These are phyloP conservation scores for Hirtodrosophila duncani DNA, from an alignment of 2,888 invertebrate species.

Conservation along the genomic window DNA sequence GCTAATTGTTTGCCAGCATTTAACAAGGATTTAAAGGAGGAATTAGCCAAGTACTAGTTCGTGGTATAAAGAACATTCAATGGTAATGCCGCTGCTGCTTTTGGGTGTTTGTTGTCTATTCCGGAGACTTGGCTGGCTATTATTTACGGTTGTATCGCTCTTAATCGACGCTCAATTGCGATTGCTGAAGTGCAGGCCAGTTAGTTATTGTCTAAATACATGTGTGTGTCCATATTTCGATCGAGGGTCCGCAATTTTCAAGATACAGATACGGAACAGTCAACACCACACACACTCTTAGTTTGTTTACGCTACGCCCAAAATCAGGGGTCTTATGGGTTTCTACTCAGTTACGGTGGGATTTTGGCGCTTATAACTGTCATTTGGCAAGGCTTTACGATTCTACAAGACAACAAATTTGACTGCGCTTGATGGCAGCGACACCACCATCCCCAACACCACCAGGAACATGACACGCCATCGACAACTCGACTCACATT, in stretches of 20 bases:
- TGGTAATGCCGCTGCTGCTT: slow-evolving; percentile 4
- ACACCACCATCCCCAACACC: no score
- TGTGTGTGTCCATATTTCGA: not conserved
- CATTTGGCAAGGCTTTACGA: no score
- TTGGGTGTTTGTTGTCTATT: slow-evolving; percentile 28
- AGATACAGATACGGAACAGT: slow-evolving; percentile 9
- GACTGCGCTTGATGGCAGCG: no score
- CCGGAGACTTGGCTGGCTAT: slow-evolving; percentile 10
- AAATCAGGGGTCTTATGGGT: not conserved
- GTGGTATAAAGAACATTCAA: no score
- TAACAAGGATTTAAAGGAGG: no score
- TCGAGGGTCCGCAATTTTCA: no score
- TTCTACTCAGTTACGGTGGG: no score
- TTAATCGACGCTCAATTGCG: slow-evolving; percentile 59
- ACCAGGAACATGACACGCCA: no score
- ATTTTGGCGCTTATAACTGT: no score
- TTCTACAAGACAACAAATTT: no score
- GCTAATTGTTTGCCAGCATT: slow-evolving; percentile 5
- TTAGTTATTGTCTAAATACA: slow-evolving; percentile 38
- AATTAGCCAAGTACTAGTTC: no score
- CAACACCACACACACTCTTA: slow-evolving; percentile 7
- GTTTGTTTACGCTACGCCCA: slow-evolving; percentile 2
- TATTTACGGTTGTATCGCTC: slow-evolving; percentile 50
- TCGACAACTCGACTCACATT: no score
- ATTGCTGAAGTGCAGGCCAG: slow-evolving; percentile 44